These are phyloP conservation scores for Chaitophorus viminalis DNA, from an alignment of 2,888 invertebrate species.

Conservation along the genomic window DNA sequence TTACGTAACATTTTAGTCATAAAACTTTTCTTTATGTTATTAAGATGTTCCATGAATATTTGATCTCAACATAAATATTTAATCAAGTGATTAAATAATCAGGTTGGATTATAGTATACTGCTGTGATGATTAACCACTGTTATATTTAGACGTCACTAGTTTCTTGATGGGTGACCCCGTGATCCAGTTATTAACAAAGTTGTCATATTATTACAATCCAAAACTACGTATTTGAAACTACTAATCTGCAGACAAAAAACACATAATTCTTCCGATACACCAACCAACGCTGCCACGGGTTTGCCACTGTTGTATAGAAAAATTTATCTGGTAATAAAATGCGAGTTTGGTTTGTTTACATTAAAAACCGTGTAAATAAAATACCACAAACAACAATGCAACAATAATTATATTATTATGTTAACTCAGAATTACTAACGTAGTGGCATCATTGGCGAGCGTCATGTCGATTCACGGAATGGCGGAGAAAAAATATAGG, in stretches of 20 bases:
- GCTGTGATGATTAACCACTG: too few species aligned
- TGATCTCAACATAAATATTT: slow-evolving; percentile 18
- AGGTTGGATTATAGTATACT: background rate
- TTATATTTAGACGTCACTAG: too few species aligned
- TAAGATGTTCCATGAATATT: slow-evolving; percentile 26
- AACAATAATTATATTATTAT: slow-evolving; percentile 14
- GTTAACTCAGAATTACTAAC: background rate
- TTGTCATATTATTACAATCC: too few species aligned
- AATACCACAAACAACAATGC: background rate
- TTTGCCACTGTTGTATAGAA: too few species aligned
- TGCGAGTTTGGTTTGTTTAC: slow-evolving; percentile 3
- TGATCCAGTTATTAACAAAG: too few species aligned
- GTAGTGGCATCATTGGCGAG: background rate
- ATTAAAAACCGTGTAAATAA: slow-evolving; percentile 30
- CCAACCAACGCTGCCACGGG: too few species aligned
- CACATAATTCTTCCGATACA: too few species aligned
- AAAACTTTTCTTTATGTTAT: slow-evolving; percentile 17
- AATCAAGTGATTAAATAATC: slow-evolving; percentile 3
- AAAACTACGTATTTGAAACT: too few species aligned
- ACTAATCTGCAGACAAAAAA: too few species aligned
- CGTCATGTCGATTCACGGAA: background rate
- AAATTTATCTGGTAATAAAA: background rate
- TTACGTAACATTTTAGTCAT: slow-evolving; percentile 24
- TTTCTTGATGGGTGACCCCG: too few species aligned
- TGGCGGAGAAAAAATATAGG: too few species aligned